Percentiles rank a stretch among this genome's conserved stretches.
phyloP scores from a whole-genome alignment of 2,797 vertebrate genomes.

The Sebastes trivittatus region DNA sequence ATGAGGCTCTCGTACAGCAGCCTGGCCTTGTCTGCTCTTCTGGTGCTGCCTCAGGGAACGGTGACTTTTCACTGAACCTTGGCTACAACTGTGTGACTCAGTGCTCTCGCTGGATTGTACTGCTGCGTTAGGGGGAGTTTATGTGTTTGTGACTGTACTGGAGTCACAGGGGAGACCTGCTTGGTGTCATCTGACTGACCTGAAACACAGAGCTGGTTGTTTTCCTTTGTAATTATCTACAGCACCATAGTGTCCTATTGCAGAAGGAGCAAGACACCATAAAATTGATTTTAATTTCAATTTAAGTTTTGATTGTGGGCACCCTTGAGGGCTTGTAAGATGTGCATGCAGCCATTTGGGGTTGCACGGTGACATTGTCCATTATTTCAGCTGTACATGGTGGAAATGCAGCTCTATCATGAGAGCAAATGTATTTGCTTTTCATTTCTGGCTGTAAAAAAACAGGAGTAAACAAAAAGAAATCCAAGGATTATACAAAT shows the following conservation, averaged over 20 bases:
- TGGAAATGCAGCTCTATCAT: background rate
- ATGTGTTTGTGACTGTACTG: background rate
- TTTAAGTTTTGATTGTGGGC: background rate
- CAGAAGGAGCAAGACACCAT: background rate
- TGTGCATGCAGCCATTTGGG: background rate
- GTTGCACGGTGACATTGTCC: background rate
- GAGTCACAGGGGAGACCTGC: constrained; percentile 12
- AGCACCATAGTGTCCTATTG: background rate
- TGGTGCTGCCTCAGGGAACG: background rate
- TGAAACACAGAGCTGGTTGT: constrained; percentile 1
- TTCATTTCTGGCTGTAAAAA: background rate
- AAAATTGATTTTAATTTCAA: background rate
- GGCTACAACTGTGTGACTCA: background rate
- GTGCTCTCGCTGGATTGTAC: background rate
- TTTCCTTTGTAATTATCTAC: background rate
- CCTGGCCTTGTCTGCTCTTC: background rate
- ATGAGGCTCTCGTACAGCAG: constrained; percentile 21
- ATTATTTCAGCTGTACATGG: background rate
- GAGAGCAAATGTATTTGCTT: background rate
- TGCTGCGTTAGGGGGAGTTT: background rate
- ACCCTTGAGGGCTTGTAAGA: background rate
- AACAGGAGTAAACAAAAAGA: background rate
- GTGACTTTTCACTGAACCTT: background rate
- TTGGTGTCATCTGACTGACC: constrained; percentile 17
- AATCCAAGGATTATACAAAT: background rate